Conservation (phyloP, 2,113 vertebrate species). For the Rhinopomastus cyanomelas region DNA sequence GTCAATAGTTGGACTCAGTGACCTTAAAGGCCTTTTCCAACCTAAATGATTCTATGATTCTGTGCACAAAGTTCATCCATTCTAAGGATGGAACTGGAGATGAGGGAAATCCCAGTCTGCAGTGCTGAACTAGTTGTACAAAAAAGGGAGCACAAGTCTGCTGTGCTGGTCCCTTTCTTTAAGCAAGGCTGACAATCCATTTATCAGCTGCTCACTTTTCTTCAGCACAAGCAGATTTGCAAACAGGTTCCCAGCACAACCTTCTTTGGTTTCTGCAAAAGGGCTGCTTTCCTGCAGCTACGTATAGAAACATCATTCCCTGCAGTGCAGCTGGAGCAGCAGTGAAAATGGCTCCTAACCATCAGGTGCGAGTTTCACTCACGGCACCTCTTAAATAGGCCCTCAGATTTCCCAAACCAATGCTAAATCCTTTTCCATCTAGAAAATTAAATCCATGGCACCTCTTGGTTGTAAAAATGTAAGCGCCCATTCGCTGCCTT, state of each 20-base stretch:
- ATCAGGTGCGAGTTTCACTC: conserved; percentile 57
- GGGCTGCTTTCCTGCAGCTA: background rate
- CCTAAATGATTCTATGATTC: too few species aligned
- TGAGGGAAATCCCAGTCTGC: background rate
- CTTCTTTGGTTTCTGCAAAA: background rate
- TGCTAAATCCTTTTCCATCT: background rate
- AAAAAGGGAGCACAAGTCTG: background rate
- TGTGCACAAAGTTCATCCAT: background rate
- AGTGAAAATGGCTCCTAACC: background rate
- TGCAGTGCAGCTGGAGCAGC: background rate
- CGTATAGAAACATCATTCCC: background rate
- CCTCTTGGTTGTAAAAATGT: background rate
- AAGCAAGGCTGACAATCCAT: background rate
- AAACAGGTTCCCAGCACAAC: background rate
- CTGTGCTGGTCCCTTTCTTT: background rate
- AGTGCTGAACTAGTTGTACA: background rate
- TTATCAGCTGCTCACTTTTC: background rate
- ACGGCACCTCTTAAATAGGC: background rate
- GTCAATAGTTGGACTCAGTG: too few species aligned
- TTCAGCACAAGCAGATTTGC: background rate
- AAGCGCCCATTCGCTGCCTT: background rate
- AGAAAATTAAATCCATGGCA: background rate
- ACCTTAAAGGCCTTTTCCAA: too few species aligned
- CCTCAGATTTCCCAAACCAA: background rate
- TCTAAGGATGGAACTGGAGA: background rate